Base-by-base conservation (phyloP, 2,797 vertebrate species). In the Anas flavirostris region DNA sequence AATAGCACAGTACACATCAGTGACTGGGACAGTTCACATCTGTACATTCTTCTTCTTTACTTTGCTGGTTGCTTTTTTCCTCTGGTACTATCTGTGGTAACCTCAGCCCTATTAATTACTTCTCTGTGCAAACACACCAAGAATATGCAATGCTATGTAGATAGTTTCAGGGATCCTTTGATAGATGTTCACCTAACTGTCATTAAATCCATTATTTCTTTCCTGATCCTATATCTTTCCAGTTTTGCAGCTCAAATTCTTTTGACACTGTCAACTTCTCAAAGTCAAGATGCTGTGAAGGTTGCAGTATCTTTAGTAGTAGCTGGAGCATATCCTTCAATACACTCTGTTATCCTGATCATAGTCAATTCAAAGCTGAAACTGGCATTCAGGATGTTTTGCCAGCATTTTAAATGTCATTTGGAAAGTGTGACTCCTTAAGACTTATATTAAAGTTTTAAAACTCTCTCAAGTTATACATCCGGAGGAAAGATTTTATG, bases 181-280 rank as follows among this genome's bases (percentile, higher is more conserved):
- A 33, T 35, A 56, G 91, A 93, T 73, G 91, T 96, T 63, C 97
- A 97, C 29, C 37, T 84, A 64, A 91, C 70, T 68, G 96, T 90
- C 15, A 95, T 97, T 63, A 96, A 82, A 91, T 94, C 91, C 2
- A 92, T 98, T 41, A 23, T 96, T 92, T 96, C 92, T 83, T 98
- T 98, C 86, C 87, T 98, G 22, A 6, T 96, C 4, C 41, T 97
- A 1, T 97, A 96, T 19, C 22, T 83, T 31, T 93, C 95, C 33
- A 95, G 93, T 44, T 98, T 97, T 52, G 5, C 73, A 33, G 95
- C 94, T 53, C 67, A 97, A 66, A 75, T 96, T 35, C 80, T 53
- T 22, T 63, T 77, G 67, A 58, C 67, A 18, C 10, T 96, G 23
- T 93, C 87, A 0, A 78, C 90, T 64, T 75, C 81, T 13, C 31